A percentile compares a stretch with the other conserved stretches of the same genome.
Evolutionary conservation across 2,888 invertebrate species (phyloP).

Genomic region (Idaea straminata): DNA sequence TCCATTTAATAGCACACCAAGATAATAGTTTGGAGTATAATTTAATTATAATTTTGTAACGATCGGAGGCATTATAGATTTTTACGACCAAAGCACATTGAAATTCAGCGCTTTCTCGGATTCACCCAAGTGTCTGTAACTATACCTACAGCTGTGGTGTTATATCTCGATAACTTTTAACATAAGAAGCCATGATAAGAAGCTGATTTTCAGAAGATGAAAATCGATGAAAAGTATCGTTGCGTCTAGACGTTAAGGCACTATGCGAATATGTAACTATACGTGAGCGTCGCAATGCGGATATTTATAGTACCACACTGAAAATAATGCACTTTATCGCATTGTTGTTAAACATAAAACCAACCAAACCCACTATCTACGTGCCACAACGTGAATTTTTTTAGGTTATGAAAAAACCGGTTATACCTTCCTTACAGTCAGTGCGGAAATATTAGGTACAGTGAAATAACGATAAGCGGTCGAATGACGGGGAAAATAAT

Average conservation of each 20-base stretch:
- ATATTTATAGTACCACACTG: conserved; percentile 17
- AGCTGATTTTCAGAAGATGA: conserved; percentile 11
- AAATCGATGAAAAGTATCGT: conserved; percentile 19
- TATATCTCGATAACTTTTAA: background rate
- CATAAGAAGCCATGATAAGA: background rate
- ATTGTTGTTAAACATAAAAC: conserved; percentile 27
- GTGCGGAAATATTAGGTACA: conserved; percentile 38
- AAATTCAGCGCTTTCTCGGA: too few species aligned
- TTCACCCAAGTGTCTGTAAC: background rate
- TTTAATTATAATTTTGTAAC: too few species aligned
- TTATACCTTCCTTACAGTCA: conserved; percentile 22
- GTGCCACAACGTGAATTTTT: conserved; percentile 31
- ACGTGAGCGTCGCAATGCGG: conserved; percentile 27
- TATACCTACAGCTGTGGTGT: background rate
- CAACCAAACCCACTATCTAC: conserved; percentile 11
- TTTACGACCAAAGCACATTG: too few species aligned
- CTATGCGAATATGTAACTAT: conserved; percentile 13
- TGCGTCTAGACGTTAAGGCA: conserved; percentile 17
- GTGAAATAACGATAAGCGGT: conserved; percentile 34
- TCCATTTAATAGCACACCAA: too few species aligned
- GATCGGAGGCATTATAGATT: too few species aligned
- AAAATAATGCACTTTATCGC: conserved; percentile 17
- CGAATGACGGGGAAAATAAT: conserved; percentile 57
- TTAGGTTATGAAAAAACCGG: conserved; percentile 63
- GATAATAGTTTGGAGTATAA: too few species aligned